These are phyloP conservation scores for Cassiopea andromeda DNA, from an alignment of 30 jellyfish, hydroid and myxozoan species.

Conservation along the genomic window DNA sequence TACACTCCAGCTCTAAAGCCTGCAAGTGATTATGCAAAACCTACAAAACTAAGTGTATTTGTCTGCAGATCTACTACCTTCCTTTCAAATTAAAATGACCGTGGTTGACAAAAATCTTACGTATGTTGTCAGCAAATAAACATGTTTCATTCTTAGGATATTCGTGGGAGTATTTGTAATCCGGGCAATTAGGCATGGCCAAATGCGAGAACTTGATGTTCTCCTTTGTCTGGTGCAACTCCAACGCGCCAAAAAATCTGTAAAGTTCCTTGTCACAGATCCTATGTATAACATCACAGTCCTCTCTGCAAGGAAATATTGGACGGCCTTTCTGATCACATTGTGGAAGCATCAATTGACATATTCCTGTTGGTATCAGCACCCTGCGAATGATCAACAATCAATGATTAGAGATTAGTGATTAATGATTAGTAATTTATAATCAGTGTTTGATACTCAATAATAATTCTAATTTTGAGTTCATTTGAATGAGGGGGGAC, in stretches of 20 bases:
- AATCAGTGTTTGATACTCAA: no score
- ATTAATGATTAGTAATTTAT: no score
- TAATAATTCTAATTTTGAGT: no score
- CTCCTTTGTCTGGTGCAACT: conserved; percentile 29
- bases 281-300: conserved; percentile 40
- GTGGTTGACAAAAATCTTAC: conserved; percentile 30
- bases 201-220: conserved; percentile 64
- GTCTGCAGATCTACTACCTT: no score
- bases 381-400: conserved; percentile 7
- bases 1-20: no score
- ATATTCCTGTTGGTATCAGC: conserved; percentile 58
- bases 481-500: no score
- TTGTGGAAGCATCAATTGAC: conserved; percentile 58
- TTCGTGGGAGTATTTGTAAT: conserved; percentile 56
- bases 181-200: conserved; percentile 59
- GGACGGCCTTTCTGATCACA: conserved; percentile 49
- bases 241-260: conserved; percentile 72
- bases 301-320: conserved; percentile 66
- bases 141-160: conserved; percentile 47
- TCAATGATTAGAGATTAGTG: no score
- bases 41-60: no score
- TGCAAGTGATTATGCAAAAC: no score
- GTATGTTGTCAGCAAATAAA: conserved; percentile 34
- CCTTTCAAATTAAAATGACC: background rate
- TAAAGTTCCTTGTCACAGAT: conserved; percentile 54